Base-by-base conservation (phyloP, 2,113 vertebrate genomes). In the Chionodraco myersi region DNA sequence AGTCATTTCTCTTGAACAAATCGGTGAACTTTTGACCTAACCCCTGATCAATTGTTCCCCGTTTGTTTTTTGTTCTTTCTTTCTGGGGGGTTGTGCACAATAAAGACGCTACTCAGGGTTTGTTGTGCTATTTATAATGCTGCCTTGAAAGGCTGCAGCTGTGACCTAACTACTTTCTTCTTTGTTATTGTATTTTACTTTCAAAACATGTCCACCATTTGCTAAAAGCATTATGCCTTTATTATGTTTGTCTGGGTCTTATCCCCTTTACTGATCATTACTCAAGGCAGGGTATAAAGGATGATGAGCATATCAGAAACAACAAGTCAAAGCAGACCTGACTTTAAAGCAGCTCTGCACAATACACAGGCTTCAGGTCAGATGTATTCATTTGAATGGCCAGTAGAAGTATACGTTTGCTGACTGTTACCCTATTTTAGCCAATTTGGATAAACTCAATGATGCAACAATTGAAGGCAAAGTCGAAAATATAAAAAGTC, bases 311-410 rank as follows among this genome's bases (percentile, higher is more conserved):
- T 14, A 53, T 34, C 30, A 68, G 52, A 47, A 57, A 47, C 9
- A 12, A 6, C 30, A 71, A 8, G 60, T 60, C 26, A 72, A 62
- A 44, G 34, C 48, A 15, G 5, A 16, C 4, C 41, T 48, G 13
- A 45, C 54, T 53, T 44, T 73, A n/a, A 73, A 34, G 54, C 5
- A 15, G 51, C 70, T 61, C 26, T 34, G 23, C 45, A 18, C 53
- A 45, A 59, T 49, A 61, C 48, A 60, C 66, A 66, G 61, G 15
- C 30, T 1, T n/a, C 7, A 2, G 23, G 69, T 72, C 18, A 23
- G 26, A 15, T 51, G 15, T 1, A 41, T 30, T 30, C 30, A 10
- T 10, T 30, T 30, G 30, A 30, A 49, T 59, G 26, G 10, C 45
- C 10, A 47, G 10, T 4, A 30, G 15, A 52, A 23, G 30, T 52